Evolutionary conservation across 2,888 invertebrate genomes (phyloP).

Genomic region (Mermis nigrescens): DNA sequence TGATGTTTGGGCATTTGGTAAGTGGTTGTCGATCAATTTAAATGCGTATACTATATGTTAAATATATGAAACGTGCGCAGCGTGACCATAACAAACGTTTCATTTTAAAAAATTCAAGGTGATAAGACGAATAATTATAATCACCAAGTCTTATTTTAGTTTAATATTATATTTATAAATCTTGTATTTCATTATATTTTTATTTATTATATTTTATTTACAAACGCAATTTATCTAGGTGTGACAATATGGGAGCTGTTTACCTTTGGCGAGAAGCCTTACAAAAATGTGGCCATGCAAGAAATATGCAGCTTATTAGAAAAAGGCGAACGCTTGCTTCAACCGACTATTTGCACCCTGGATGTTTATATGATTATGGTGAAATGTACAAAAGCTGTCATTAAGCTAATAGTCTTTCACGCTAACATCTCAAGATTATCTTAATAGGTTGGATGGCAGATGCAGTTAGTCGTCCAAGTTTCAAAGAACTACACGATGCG

Average conservation of each 20-base stretch:
- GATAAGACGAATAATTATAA: no score
- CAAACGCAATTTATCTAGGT: slow-evolving; percentile 25
- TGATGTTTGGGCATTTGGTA: slow-evolving; percentile 87
- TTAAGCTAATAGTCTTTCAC: background rate
- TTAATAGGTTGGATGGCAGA: slow-evolving; percentile 73
- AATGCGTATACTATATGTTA: no score
- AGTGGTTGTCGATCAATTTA: background rate
- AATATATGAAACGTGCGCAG: no score
- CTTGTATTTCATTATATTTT: background rate
- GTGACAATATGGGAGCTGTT: slow-evolving; percentile 94
- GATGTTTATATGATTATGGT: slow-evolving; percentile 92
- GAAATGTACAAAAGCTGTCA: slow-evolving; percentile 45
- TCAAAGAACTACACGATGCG: slow-evolving; percentile 71
- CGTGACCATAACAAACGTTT: no score
- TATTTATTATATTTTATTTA: background rate
- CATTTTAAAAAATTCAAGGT: no score
- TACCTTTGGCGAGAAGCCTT: slow-evolving; percentile 81
- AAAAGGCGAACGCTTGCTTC: slow-evolving; percentile 74
- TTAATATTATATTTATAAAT: no score
- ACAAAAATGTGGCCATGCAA: slow-evolving; percentile 53
- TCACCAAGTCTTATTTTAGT: no score
- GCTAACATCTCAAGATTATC: background rate
- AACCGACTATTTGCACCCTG: slow-evolving; percentile 77
- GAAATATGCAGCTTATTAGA: slow-evolving; percentile 81
- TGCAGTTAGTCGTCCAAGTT: slow-evolving; percentile 77